phyloP scores from a whole-genome alignment of 2,888 invertebrate species.

The Polyommatus iphigenia region DNA sequence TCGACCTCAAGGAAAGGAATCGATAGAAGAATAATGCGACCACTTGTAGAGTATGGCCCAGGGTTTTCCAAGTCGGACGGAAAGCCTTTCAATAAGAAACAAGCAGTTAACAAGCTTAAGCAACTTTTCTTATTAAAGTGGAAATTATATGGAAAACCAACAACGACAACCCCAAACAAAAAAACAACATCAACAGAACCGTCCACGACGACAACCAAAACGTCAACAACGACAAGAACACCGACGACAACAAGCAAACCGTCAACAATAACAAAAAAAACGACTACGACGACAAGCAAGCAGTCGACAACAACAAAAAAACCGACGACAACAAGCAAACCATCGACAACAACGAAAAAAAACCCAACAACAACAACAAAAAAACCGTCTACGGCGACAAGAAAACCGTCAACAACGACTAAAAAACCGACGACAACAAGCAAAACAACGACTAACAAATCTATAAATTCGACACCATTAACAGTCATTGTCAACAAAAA shows the following conservation, averaged over 20 bases:
- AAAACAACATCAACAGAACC: not conserved
- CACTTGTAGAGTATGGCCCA: constrained; percentile 50
- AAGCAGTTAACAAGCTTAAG: constrained; percentile 45
- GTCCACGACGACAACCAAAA: not conserved
- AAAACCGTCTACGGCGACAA: not conserved
- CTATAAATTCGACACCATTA: not conserved
- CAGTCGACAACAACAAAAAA: not conserved
- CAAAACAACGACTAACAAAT: not conserved
- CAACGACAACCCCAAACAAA: not conserved
- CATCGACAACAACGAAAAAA: not conserved
- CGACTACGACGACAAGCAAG: not conserved
- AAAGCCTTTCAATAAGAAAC: constrained; percentile 43
- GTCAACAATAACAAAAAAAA: not conserved
- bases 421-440: not conserved
- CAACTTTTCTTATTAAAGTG: constrained; percentile 49
- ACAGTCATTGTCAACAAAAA: not conserved
- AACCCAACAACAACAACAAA: not conserved
- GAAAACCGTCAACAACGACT: not conserved
- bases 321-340: not conserved
- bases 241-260: not conserved
- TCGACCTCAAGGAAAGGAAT: not conserved
- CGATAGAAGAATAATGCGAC: constrained; percentile 34
- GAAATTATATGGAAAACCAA: constrained; percentile 40
- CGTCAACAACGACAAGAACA: not conserved
- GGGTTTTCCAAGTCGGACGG: constrained; percentile 51